A percentile compares a stretch with the other conserved stretches of the same genome.
Evolutionary conservation across 2,113 vertebrate species (phyloP).

Genomic region (Tauraco erythrolophus): DNA sequence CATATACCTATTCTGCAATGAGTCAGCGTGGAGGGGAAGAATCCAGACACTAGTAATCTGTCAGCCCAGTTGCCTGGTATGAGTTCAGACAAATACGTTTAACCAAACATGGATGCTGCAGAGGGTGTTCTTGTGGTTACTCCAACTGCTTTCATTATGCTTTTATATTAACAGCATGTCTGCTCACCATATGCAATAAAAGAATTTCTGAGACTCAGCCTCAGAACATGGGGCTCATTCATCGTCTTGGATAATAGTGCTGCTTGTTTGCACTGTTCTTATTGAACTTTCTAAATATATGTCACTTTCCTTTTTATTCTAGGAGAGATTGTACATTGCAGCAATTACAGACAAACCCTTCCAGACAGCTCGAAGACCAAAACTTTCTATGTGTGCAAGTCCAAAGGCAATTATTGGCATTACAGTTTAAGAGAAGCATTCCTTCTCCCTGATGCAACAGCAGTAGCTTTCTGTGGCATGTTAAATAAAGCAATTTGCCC

Average conservation of each 20-base stretch:
- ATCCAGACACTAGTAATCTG: constrained; percentile 27
- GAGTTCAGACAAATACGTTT: constrained; percentile 54
- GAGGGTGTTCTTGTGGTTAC: constrained; percentile 52
- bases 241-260: constrained; percentile 33
- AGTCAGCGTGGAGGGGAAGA: background rate
- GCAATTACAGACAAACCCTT: constrained; percentile 76
- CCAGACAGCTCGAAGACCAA: constrained; percentile 72
- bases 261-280: constrained; percentile 67
- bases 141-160: constrained; percentile 51
- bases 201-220: constrained; percentile 52
- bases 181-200: constrained; percentile 64
- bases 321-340: constrained; percentile 66
- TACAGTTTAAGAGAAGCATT: constrained; percentile 75
- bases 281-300: constrained; percentile 74
- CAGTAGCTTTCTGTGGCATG: constrained; percentile 76
- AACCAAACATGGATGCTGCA: constrained; percentile 31
- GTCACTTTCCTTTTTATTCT: constrained; percentile 73
- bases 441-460: constrained; percentile 78
- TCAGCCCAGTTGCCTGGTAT: constrained; percentile 40
- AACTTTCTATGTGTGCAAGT: constrained; percentile 74
- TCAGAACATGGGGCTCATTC: constrained; percentile 52
- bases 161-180: constrained; percentile 49
- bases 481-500: constrained; percentile 74
- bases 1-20: background rate
- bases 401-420: constrained; percentile 75